Conservation (phyloP, 1,140 invertebrate species). For the Heliconius congener region DNA sequence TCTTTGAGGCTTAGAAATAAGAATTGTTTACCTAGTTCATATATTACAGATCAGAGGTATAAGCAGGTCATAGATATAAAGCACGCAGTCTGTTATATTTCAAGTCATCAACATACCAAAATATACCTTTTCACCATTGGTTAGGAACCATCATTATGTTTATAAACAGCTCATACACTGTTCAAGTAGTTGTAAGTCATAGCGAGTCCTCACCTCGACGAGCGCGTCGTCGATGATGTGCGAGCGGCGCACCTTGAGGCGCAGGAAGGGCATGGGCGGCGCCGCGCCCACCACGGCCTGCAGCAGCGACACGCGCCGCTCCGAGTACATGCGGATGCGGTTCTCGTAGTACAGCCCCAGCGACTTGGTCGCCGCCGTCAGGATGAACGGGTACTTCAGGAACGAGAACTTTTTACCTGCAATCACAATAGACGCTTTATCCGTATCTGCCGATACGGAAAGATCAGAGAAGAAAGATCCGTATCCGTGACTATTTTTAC, state of each 20-base stretch:
- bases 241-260: constrained; percentile 90
- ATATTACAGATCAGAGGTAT: too few relatives aligned
- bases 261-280: constrained; percentile 92
- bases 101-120: too few relatives aligned
- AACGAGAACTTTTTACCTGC: constrained; percentile 92
- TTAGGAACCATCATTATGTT: too few relatives aligned
- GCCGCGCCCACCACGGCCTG: constrained; percentile 88
- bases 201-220: constrained; percentile 84
- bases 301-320: constrained; percentile 91
- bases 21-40: too few relatives aligned
- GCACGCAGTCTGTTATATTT: too few relatives aligned
- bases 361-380: constrained; percentile 95
- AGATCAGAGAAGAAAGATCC: neutral
- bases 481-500: too few relatives aligned
- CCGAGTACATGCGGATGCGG: constrained; percentile 96
- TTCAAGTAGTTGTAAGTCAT: too few relatives aligned
- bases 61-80: too few relatives aligned
- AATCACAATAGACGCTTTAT: constrained; percentile 6
- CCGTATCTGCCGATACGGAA: neutral
- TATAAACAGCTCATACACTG: too few relatives aligned
- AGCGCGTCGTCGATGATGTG: constrained; percentile 95
- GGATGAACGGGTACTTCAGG: constrained; percentile 94
- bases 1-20: too few relatives aligned
- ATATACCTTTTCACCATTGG: too few relatives aligned
- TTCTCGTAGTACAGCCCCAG: constrained; percentile 96